Evolutionary conservation across 2,797 vertebrate genomes (phyloP), one percentile per base, ranked within the genome.

Genomic region (Spea hammondii): DNA sequence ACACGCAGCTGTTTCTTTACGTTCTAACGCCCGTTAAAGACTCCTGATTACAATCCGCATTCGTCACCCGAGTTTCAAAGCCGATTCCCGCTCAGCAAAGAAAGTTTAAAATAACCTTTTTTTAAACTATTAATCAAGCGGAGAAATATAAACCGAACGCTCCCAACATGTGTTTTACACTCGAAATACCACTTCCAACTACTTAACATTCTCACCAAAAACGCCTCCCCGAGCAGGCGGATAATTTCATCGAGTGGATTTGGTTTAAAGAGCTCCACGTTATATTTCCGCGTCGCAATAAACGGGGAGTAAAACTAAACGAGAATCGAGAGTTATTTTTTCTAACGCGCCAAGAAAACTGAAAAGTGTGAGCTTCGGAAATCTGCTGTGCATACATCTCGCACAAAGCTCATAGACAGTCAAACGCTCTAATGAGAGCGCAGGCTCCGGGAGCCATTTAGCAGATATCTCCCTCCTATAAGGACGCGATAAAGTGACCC

Each of bases 151-250:
- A 74, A 73, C 65, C 72, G 69, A 74, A 74, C 78, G 69, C 72
- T 68, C 69, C 65, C 71, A 65, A 79, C 62, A 69, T 79, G 77
- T 78, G 78, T 74, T 79, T 79, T 62, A 79, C 78, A 69, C 72
- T 79, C 71, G 74, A 74, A 79, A 79, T 74, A 68, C 70, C 66
- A 79, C 65, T 79, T 74, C 74, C 69, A 54, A 64, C 71, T 32
- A 66, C 78, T 74, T 79, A 79, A 73, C 49, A 59, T 68, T 67
- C 59, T 69, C 70, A 79, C 65, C 64, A 79, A 79, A 69, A 66
- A 79, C 64, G 78, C 73, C 71, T 79, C 59, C 54, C 51, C 65
- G 48, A 69, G 55, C 69, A 55, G 62, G 72, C 65, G 51, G 69
- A 74, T 74, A 62, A 68, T 74, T 79, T 69, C 49, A 70, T 62